Base-by-base conservation (phyloP, 2,888 invertebrate genomes). In the Morpho achilles region DNA sequence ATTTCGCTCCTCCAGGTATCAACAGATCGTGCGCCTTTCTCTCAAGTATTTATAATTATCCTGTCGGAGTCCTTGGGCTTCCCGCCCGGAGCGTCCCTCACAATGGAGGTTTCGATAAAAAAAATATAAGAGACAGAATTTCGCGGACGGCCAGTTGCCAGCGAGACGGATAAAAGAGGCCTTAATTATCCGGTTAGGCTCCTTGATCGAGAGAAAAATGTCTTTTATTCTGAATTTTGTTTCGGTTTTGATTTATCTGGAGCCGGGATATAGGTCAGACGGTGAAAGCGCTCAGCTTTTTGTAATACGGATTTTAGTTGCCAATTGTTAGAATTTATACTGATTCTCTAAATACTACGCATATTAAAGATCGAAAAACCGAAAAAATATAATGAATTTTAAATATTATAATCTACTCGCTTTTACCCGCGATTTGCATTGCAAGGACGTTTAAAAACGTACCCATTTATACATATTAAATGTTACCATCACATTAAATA, bases 171-270 rank as follows among this genome's bases (percentile, higher is more conserved):
- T 78, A 78, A 80, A 75, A 73, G 74, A 69, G 69, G 71, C 73
- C 79, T 83, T 86, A 86, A 86, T 86, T 86, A 85, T 86, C 86
- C 86, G 86, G 85, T 80, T 78, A 77, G 75, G 63, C 64, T 68
- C 64, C 69, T 69, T 72, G 69, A 69, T 69, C 67, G 65, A 58
- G 60, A 64, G 65, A 61, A 67, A 64, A 69, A 63, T 65, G 59
- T 53, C 58, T 53, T 60, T 60, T 60, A 60, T 62, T 50, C 61
- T 54, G 59, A 61, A 61, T 61, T 59, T 57, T 61, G 58, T 59
- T 63, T 57, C 58, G 61, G 53, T 39, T 54, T 59, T 45, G 63
- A 63, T 63, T 62, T 57, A 60, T 60, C 58, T 58, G 58, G 54
- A 40, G 7, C 52, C 3, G 23, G 6, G 45, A 53, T 53, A 22